These are phyloP conservation scores for Hydropsyche tenuis DNA, from an alignment of 1,140 invertebrate species.

Conservation along the genomic window DNA sequence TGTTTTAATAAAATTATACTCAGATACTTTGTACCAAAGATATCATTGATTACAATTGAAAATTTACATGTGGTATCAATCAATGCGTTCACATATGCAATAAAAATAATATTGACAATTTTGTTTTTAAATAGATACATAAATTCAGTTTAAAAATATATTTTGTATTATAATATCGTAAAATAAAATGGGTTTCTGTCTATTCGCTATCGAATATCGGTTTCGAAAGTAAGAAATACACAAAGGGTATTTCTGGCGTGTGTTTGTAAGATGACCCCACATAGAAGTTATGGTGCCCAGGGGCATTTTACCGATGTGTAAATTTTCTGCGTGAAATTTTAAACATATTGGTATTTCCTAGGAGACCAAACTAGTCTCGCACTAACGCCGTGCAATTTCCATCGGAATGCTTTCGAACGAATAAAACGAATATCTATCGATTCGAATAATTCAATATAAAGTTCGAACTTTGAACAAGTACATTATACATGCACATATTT, in stretches of 20 bases:
- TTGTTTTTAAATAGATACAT: too few species aligned
- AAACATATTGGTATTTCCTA: conserved; percentile 43
- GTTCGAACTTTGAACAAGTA: background rate
- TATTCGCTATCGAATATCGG: too few species aligned
- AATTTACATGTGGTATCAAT: too few species aligned
- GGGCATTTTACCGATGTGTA: conserved; percentile 40
- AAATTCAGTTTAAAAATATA: too few species aligned
- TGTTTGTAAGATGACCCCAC: conserved; percentile 21
- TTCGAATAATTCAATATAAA: conserved; percentile 3
- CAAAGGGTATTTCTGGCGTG: background rate
- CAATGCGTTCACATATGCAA: too few species aligned
- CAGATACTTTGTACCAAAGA: too few species aligned
- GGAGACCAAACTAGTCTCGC: conserved; percentile 5
- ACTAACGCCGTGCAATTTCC: conserved; percentile 8
- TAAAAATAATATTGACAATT: too few species aligned
- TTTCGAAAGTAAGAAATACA: too few species aligned
- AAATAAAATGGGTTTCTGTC: too few species aligned
- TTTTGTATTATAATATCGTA: too few species aligned
- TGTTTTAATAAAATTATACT: too few species aligned
- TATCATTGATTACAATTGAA: too few species aligned
- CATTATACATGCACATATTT: background rate
- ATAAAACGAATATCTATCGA: background rate
- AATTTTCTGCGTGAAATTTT: conserved; percentile 45
- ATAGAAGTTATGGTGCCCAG: conserved; percentile 38
- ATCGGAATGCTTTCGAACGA: background rate